Evolutionary conservation across 2,888 invertebrate genomes (phyloP), one percentile per base, ranked within the genome.

Genomic region (Ypsolopha scabrella): DNA sequence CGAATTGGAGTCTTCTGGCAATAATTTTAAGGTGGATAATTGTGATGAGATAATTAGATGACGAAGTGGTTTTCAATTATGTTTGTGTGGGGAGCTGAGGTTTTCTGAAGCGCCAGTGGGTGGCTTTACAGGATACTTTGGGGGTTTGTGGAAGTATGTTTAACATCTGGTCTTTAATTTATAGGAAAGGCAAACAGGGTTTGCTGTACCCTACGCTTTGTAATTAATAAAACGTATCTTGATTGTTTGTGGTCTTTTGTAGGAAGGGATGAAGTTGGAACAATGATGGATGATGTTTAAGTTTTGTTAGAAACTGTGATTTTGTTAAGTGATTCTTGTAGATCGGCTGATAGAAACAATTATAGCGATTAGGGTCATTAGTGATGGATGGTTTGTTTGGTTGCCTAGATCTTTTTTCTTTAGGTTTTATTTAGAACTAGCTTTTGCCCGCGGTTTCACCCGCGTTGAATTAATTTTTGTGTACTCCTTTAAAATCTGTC

Each of bases 151-250:
- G 64, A 65, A 78, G 74, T 79, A 80, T 76, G 80, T 80, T 41
- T 75, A 80, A 79, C 85, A 85, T 82, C 82, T 83, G 81, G 80
- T 72, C 73, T 75, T 70, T 75, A 80, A 80, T 80, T 80, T 77
- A 80, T 75, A 67, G 75, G 75, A 80, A 81, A 83, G 81, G 83
- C 83, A 75, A 71, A 75, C 66, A 76, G 68, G 70, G 70, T 67
- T n/a, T n/a, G n/a, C 66, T 67, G 65, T 64, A 66, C 68, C 72
- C 60, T 70, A 24, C 48, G 49, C 77, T 80, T 74, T 71, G 76
- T 80, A 81, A 85, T 86, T 85, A 86, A 81, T 85, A 80, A 83
- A 13, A 39, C 9, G 51, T 49, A 49, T 43, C 44, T 41, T 50
- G 50, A 50, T 44, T 44, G 43, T 44, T 72, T 72, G 67, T 62